Conservation (phyloP, 2,888 invertebrate species). For the Cerastis leucographa region DNA sequence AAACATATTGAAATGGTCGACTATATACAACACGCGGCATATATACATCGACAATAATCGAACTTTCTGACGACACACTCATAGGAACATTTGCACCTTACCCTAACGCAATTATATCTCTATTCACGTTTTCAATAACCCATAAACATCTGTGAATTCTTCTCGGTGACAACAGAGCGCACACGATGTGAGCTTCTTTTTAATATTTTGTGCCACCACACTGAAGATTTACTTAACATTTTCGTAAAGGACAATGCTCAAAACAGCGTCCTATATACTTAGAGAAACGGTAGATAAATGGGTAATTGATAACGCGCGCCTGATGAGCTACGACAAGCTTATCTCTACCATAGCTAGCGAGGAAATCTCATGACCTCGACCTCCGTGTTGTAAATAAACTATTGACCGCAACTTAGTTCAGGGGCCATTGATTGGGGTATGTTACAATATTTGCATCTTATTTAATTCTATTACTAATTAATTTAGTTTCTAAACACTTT, state of each 20-base stretch:
- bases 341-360: slow-evolving; percentile 64
- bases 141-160: background rate
- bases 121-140: slow-evolving; percentile 39
- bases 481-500: slow-evolving; percentile 22
- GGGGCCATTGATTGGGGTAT: slow-evolving; percentile 18
- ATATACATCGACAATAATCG: slow-evolving; percentile 70
- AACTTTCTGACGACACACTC: slow-evolving; percentile 84
- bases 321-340: slow-evolving; percentile 64
- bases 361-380: slow-evolving; percentile 38
- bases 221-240: background rate
- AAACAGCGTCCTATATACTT: background rate
- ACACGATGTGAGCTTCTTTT: background rate
- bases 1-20: slow-evolving; percentile 82
- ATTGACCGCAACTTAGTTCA: slow-evolving; percentile 26
- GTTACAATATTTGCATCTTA: slow-evolving; percentile 32
- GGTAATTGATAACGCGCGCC: slow-evolving; percentile 30
- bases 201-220: background rate
- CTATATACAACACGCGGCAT: slow-evolving; percentile 79
- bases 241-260: no score
- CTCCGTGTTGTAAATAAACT: slow-evolving; percentile 46
- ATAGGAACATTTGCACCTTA: slow-evolving; percentile 91
- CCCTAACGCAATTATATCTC: slow-evolving; percentile 72
- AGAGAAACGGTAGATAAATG: background rate
- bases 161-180: background rate
- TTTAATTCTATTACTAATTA: slow-evolving; percentile 43